phyloP scores from a whole-genome alignment of 2,797 vertebrate genomes.

The Hozukius guyotensis region DNA sequence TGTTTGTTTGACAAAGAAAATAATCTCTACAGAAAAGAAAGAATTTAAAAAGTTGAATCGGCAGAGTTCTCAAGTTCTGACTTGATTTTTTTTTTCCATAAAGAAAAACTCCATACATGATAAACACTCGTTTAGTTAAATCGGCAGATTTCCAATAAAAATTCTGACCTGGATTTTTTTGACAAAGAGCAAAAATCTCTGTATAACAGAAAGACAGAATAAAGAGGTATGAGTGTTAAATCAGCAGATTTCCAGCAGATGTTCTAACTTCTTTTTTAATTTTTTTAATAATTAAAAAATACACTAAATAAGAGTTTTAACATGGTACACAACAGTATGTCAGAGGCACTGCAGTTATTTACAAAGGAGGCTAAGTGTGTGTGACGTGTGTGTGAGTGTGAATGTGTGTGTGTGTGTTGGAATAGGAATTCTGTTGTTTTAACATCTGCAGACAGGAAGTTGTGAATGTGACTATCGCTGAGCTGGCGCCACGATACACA shows the following conservation, averaged over 20 bases:
- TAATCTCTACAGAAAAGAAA: too few species aligned
- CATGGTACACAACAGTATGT: neutral
- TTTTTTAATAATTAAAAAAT: neutral
- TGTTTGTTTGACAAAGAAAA: too few species aligned
- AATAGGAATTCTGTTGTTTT: constrained; percentile 29
- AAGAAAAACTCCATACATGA: too few species aligned
- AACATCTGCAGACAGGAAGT: constrained; percentile 53
- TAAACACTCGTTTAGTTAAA: neutral
- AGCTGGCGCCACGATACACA: constrained; percentile 23
- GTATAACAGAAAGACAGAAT: too few species aligned
- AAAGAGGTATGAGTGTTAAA: too few species aligned
- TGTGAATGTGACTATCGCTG: constrained; percentile 22
- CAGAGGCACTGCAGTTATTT: neutral
- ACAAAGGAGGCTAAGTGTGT: neutral
- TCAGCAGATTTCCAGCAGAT: too few species aligned
- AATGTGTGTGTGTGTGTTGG: neutral
- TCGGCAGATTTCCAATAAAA: neutral
- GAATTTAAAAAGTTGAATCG: too few species aligned
- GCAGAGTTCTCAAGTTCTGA: too few species aligned
- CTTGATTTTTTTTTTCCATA: too few species aligned
- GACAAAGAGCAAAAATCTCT: too few species aligned
- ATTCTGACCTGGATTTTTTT: neutral
- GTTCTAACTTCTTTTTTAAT: too few species aligned
- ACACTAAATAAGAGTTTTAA: neutral
- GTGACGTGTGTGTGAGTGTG: neutral